Base-by-base conservation (phyloP, 2,113 vertebrate species). In the Embiotoca jacksoni region DNA sequence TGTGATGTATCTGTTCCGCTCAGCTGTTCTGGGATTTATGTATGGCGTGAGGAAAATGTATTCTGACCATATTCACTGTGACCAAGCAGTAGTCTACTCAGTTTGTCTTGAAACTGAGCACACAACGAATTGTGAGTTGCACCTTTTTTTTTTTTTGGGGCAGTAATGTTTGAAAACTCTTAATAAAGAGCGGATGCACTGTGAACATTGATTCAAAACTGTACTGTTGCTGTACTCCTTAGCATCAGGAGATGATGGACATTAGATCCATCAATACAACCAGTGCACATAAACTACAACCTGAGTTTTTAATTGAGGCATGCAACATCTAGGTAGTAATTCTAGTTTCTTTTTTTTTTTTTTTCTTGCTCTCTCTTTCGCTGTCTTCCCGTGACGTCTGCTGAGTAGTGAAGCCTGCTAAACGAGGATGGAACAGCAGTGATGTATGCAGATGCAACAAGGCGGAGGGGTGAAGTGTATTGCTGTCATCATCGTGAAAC, bases 381-480 rank as follows among this genome's bases (percentile, higher is more conserved):
- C 47, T 33, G 33, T 33, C 8, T 30, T 46, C 33, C 16, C 30
- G 44, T 49, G 44, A 64, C 6, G 30, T 54, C 47, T 10, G 3
- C 5, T 0, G 7, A 36, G 23, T 15, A 0, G 6, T 16, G 0
- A 13, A 15, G 5, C 31, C 54, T 55, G 7, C 23, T 52, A 54
- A 23, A 46, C 4, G 59, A 37, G 52, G 6, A 14, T 69, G 31
- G 30, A 62, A 69, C 14, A 46, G n/a, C 44, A 15, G 11, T 8
- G 36, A 59, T 64, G 54, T 31, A 10, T 4, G 6, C 54, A 67
- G 50, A 49, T 39, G 50, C 56, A 54, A 32, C 15, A 10, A 33
- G 47, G 9, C 37, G n/a, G 68, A 4, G 2, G 74, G 64, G 78
- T 74, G 60, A 68, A 47, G 5, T 6, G 8, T 37, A 16, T 47